Percentiles rank a stretch among this genome's conserved stretches.
Conservation (phyloP, 2,888 invertebrate species). For the Scaptomyza cyrtandrae region DNA sequence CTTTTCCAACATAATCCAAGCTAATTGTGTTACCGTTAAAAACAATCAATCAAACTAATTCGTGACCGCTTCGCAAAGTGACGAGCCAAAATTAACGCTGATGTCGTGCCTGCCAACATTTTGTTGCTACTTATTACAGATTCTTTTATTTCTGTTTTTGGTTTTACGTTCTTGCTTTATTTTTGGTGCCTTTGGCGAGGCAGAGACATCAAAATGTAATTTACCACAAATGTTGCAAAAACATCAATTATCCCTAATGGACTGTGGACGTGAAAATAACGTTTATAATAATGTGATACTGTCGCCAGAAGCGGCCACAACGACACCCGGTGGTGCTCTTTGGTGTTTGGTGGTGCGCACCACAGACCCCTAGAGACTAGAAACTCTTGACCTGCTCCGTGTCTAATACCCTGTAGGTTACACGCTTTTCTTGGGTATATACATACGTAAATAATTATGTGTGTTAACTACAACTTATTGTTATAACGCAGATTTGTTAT, state of each 20-base stretch:
- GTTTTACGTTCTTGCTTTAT: slow-evolving; percentile 15
- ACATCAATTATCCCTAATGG: slow-evolving; percentile 81
- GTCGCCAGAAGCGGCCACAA: slow-evolving; percentile 46
- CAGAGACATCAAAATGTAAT: slow-evolving; percentile 77
- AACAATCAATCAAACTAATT: slow-evolving; percentile 70
- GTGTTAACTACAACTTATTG: no score
- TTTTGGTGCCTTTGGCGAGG: slow-evolving; percentile 13
- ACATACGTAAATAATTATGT: no score
- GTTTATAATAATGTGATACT: slow-evolving; percentile 79
- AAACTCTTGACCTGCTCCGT: slow-evolving; percentile 24
- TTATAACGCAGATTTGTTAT: no score
- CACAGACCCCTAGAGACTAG: no score
- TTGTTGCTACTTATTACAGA: slow-evolving; percentile 41
- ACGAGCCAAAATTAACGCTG: slow-evolving; percentile 43
- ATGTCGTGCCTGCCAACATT: slow-evolving; percentile 44
- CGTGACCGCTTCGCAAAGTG: slow-evolving; percentile 42
- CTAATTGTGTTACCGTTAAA: slow-evolving; percentile 41
- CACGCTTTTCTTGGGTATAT: no score
- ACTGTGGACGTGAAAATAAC: slow-evolving; percentile 79
- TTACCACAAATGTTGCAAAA: slow-evolving; percentile 77
- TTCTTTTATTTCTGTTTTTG: slow-evolving; percentile 9
- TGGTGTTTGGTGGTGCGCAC: slow-evolving; percentile 3
- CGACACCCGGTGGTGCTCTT: slow-evolving; percentile 1
- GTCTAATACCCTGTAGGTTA: slow-evolving; percentile 22
- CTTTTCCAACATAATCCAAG: slow-evolving; percentile 21